Evolutionary conservation across 2,113 vertebrate genomes (phyloP).

Genomic region (Morphnarchus princeps): DNA sequence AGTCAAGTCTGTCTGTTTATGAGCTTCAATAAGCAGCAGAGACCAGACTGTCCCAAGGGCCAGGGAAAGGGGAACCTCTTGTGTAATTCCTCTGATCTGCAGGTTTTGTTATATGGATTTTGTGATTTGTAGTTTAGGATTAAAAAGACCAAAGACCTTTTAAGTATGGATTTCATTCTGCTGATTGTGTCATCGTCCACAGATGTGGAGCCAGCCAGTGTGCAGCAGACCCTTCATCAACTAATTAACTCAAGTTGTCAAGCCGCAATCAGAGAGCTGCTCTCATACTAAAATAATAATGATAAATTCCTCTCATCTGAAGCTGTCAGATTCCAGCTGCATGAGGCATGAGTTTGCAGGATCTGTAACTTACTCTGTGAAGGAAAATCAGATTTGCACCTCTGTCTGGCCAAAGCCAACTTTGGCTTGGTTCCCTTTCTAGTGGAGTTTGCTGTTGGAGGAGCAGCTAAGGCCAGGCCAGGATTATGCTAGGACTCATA

Average conservation of each 20-base stretch:
- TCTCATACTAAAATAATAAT: conserved; percentile 37
- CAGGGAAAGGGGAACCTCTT: not conserved
- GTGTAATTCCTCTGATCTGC: conserved; percentile 20
- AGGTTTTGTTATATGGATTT: conserved; percentile 27
- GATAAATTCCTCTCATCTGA: conserved; percentile 33
- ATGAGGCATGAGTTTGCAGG: not conserved
- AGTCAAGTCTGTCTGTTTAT: not conserved
- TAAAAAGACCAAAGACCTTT: conserved; percentile 25
- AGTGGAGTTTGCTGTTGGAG: not conserved
- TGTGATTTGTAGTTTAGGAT: conserved; percentile 26
- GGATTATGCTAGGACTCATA: not conserved
- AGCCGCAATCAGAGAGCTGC: conserved; percentile 37
- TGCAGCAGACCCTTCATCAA: conserved; percentile 45
- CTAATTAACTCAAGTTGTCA: conserved; percentile 52
- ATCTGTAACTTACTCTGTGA: not conserved
- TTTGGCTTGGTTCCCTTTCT: not conserved
- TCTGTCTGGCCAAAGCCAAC: not conserved
- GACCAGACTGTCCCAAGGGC: not conserved
- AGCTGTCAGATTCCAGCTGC: conserved; percentile 30
- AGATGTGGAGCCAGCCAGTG: conserved; percentile 10
- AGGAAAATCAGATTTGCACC: not conserved
- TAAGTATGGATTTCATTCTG: conserved; percentile 1
- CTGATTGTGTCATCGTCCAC: not conserved
- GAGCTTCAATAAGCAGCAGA: not conserved
- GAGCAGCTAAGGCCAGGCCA: not conserved